A percentile compares a stretch with the other conserved stretches of the same genome.
These are phyloP conservation scores for Halichoerus grypus DNA, from an alignment of 2,113 vertebrate species.

Conservation along the genomic window DNA sequence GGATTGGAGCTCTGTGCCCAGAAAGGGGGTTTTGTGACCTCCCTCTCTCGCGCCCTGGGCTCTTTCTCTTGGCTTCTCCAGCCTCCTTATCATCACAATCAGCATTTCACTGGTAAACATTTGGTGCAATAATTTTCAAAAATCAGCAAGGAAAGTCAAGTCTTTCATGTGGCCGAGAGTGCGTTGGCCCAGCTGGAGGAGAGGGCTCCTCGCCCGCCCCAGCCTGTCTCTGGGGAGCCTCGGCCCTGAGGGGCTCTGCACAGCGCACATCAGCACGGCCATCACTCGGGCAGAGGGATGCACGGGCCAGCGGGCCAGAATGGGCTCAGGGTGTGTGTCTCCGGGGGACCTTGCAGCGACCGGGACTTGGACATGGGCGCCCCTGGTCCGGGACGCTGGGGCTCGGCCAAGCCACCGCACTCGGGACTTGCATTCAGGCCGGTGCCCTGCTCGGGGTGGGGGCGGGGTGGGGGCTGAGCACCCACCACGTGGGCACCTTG, in stretches of 20 bases:
- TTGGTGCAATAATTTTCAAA: background rate
- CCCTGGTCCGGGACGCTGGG: background rate
- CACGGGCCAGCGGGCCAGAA: background rate
- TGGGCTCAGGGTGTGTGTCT: background rate
- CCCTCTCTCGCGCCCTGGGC: background rate
- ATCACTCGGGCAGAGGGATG: slow-evolving; percentile 16
- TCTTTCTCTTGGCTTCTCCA: slow-evolving; percentile 60
- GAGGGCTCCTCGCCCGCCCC: too few species aligned
- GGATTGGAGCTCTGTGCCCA: background rate
- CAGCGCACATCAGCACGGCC: background rate
- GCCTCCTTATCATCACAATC: slow-evolving; percentile 75
- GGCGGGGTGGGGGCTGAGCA: background rate
- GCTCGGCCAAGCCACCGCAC: fast-evolving
- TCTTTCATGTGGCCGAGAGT: background rate
- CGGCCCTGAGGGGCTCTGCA: background rate
- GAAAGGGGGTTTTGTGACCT: background rate
- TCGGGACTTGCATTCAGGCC: background rate
- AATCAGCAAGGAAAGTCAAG: background rate
- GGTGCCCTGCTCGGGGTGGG: background rate
- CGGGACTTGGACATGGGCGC: fast-evolving
- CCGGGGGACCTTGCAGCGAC: background rate
- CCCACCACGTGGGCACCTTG: fast-evolving
- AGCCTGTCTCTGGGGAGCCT: fast-evolving
- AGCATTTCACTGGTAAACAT: slow-evolving; percentile 63
- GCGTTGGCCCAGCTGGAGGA: background rate